Percentiles rank a stretch among this genome's conserved stretches.
Evolutionary conservation across 2,113 vertebrate species (phyloP).

Genomic region (Anoura caudifer): DNA sequence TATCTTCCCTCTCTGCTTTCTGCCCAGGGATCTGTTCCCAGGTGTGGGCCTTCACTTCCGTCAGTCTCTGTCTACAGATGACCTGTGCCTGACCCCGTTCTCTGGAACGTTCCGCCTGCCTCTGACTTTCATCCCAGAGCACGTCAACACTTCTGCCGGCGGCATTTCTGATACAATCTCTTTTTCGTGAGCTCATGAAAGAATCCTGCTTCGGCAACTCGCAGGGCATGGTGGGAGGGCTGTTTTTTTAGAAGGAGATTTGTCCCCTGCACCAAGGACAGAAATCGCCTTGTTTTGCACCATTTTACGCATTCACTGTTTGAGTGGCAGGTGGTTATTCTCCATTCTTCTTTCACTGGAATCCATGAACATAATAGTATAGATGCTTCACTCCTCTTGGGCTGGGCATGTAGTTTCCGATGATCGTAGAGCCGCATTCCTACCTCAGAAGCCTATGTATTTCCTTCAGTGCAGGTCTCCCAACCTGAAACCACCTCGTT

Average conservation of each 20-base stretch:
- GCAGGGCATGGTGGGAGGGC: neutral
- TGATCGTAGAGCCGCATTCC: neutral
- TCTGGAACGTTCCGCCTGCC: slow-evolving; percentile 22
- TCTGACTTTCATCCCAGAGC: neutral
- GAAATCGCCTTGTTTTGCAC: neutral
- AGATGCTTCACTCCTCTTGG: neutral
- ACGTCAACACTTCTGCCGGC: neutral
- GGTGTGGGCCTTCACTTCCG: neutral
- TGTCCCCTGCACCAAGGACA: neutral
- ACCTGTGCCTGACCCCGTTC: neutral
- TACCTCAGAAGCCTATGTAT: neutral
- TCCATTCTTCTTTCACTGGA: neutral
- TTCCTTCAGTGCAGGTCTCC: neutral
- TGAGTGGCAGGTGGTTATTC: neutral
- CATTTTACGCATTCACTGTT: neutral
- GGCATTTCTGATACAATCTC: neutral
- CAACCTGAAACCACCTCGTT: neutral
- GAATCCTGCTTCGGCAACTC: neutral
- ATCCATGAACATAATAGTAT: neutral
- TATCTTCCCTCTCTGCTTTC: neutral
- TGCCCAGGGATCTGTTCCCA: neutral
- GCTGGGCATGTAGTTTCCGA: neutral
- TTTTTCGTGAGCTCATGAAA: neutral
- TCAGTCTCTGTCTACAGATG: neutral
- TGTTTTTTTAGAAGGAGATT: neutral